Conservation (phyloP, 1,140 invertebrate genomes). For the Danaus melanippus region DNA sequence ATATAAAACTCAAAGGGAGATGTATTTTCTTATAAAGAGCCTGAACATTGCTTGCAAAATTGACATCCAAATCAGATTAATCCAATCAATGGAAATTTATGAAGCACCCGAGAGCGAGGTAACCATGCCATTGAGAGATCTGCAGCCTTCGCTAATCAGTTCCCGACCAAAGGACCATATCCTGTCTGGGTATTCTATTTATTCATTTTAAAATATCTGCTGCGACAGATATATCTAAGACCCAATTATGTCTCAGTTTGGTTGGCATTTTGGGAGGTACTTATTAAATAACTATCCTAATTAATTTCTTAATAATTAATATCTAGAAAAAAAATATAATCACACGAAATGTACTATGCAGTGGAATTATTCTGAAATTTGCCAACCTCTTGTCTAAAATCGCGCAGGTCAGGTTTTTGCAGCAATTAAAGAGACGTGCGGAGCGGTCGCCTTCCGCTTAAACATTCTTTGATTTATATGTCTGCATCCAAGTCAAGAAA, state of each 20-base stretch:
- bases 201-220: constrained; percentile 6
- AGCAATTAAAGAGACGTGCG: constrained; percentile 59
- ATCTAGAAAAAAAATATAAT: constrained; percentile 11
- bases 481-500: constrained; percentile 39
- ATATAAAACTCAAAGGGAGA: constrained; percentile 43
- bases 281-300: no score
- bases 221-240: no score
- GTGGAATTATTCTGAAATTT: constrained; percentile 58
- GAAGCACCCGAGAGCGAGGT: constrained; percentile 61
- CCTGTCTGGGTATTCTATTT: constrained; percentile 24
- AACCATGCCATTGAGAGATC: constrained; percentile 57
- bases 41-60: constrained; percentile 64
- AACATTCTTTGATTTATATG: constrained; percentile 67
- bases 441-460: constrained; percentile 45
- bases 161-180: constrained; percentile 38
- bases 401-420: constrained; percentile 60
- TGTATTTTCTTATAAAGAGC: constrained; percentile 65
- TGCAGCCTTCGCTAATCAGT: constrained; percentile 56
- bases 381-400: constrained; percentile 56
- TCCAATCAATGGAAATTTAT: constrained; percentile 73
- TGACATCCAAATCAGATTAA: constrained; percentile 74
- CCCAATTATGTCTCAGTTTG: no score
- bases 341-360: constrained; percentile 19
- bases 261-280: no score
- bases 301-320: no score